Base-by-base conservation (phyloP, 2,888 invertebrate species). In the Eupelmus urozonus region DNA sequence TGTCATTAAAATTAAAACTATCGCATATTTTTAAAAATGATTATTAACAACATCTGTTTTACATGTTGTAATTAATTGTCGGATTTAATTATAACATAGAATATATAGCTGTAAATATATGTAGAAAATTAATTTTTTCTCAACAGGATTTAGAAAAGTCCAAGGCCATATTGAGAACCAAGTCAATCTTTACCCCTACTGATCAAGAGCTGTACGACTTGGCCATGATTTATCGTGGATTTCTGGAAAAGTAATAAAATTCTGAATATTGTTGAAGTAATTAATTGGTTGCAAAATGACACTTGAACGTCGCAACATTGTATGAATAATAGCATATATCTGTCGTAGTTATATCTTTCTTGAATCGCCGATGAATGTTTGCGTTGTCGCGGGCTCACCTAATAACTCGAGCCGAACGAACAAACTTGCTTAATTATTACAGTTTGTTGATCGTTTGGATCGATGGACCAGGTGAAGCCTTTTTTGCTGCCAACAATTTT, bases 381-480 rank as follows among this genome's bases (percentile, higher is more conserved):
- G n/a, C 45, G 77, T 51, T 34, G 80, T 63, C 0, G 2, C 42
- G 72, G 72, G 63, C 65, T 76, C 78, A 85, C 84, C 85, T 84
- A 85, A 88, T 89, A 88, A 88, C 89, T 89, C 89, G 89, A 89
- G 89, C 89, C 89, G 88, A 89, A 89, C 89, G 89, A 89, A 89
- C 89, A 89, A 89, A 89, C 89, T 89, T 84, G 80, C 65, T 78
- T 84, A 83, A 84, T 80, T 87, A 89, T 23, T 55, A 78, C 76
- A 80, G 89, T 89, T 89, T 89, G 85, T 87, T 89, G 89, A 88
- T 87, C 89, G 88, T 87, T 85, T 67, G 89, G 89, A 89, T 88
- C 89, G 89, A 89, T 87, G 84, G 80, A 89, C 86, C 87, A 85
- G 84, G 78, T 82, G 71, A 79, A 81, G 63, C 67, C 79, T 49